phyloP scores from a whole-genome alignment of 2,888 invertebrate species.

The Resseliella maxima region DNA sequence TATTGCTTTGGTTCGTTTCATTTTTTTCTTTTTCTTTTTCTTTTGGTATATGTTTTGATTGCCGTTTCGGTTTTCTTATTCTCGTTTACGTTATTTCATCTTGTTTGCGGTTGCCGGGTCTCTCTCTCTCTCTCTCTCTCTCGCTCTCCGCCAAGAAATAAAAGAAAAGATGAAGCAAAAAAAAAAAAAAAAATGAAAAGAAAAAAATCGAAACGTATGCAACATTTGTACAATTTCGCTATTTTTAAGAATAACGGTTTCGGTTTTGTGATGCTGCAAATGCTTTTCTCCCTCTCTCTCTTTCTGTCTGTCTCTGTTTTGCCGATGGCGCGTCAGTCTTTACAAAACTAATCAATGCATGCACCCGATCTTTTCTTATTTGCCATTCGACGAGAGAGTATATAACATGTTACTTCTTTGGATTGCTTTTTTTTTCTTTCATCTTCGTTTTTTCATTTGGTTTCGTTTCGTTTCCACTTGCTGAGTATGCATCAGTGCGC shows the following conservation, averaged over 20 bases:
- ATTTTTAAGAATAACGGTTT: slow-evolving; percentile 44
- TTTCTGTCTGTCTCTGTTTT: neutral
- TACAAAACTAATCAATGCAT: slow-evolving; percentile 10
- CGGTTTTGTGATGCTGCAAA: neutral
- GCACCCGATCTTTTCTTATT: slow-evolving; percentile 30
- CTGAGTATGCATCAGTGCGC: slow-evolving; percentile 15
- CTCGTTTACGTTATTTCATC: slow-evolving; percentile 34
- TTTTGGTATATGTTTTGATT: neutral
- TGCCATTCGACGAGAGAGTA: neutral
- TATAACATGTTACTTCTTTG: neutral
- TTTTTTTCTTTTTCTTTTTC: neutral
- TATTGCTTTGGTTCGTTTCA: neutral
- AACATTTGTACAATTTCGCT: slow-evolving; percentile 51
- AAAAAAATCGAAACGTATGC: slow-evolving; percentile 44
- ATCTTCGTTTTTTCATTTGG: neutral
- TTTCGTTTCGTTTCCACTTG: slow-evolving; percentile 27
- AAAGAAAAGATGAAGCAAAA: neutral
- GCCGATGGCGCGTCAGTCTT: neutral
- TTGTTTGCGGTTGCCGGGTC: neutral
- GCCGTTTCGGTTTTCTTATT: slow-evolving; percentile 24
- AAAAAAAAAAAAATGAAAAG: neutral
- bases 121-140: no score
- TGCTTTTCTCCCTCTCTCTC: neutral
- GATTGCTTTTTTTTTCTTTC: neutral
- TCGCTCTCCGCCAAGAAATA: neutral